These are phyloP conservation scores for Drosophila koepferae DNA, from an alignment of 2,888 invertebrate genomes.

Conservation along the genomic window DNA sequence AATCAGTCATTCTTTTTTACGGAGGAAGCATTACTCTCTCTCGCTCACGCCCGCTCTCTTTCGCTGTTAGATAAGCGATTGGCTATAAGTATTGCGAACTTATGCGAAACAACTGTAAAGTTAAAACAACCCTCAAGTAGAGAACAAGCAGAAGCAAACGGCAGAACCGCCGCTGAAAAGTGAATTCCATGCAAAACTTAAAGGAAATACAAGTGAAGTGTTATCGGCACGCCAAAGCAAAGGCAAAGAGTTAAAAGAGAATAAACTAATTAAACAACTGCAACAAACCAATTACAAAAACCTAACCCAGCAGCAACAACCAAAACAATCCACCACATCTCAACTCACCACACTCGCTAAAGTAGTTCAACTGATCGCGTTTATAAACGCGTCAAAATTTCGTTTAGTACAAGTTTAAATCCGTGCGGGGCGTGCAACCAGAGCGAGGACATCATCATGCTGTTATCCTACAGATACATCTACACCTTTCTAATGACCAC, in stretches of 20 bases:
- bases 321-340: conserved; percentile 2
- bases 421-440: conserved; percentile 75
- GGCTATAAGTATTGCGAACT: conserved; percentile 57
- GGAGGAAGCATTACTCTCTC: conserved; percentile 11
- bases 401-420: conserved; percentile 51
- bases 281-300: conserved; percentile 6
- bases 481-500: conserved; percentile 73
- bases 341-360: conserved; percentile 1
- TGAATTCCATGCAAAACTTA: conserved; percentile 66
- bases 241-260: conserved; percentile 44
- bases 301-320: conserved; percentile 2
- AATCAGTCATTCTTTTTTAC: conserved; percentile 4
- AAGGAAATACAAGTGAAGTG: conserved; percentile 72
- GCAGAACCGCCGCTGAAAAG: conserved; percentile 58
- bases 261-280: neutral
- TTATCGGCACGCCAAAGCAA: conserved; percentile 65
- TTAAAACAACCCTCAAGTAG: conserved; percentile 48
- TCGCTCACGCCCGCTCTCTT: neutral
- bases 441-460: conserved; percentile 78
- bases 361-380: conserved; percentile 14
- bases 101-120: conserved; percentile 45
- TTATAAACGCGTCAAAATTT: conserved; percentile 60
- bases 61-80: conserved; percentile 6
- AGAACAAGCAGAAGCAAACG: conserved; percentile 44
- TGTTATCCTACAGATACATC: conserved; percentile 68